Conservation (phyloP, 2,113 vertebrate genomes). For the Muntiacus reevesi region DNA sequence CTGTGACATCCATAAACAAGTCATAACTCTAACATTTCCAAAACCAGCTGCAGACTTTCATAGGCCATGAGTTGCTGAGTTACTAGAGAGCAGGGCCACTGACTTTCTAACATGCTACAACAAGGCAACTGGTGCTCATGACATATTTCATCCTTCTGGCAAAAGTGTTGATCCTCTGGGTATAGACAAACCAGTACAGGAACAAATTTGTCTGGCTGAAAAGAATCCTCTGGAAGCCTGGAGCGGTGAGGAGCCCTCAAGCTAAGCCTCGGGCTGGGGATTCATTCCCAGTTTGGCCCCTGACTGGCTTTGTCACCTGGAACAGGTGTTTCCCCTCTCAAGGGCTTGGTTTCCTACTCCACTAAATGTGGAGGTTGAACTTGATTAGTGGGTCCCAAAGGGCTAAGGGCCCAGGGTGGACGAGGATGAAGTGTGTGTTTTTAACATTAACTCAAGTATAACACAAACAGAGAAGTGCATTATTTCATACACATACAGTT, state of each 20-base stretch:
- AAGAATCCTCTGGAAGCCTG: neutral
- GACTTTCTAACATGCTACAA: neutral
- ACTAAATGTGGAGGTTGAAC: neutral
- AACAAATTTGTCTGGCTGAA: neutral
- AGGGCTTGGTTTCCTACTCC: neutral
- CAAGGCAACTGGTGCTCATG: neutral
- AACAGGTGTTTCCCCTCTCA: neutral
- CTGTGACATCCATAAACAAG: neutral
- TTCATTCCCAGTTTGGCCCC: neutral
- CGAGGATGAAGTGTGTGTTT: neutral
- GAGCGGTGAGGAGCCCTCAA: neutral
- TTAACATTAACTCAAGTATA: neutral
- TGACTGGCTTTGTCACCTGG: neutral
- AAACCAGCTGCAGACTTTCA: slow-evolving; percentile 41
- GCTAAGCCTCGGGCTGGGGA: neutral
- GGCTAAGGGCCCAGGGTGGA: neutral
- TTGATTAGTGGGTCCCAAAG: neutral
- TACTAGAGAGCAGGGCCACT: slow-evolving; percentile 31
- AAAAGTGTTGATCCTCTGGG: neutral
- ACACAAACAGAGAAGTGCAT: neutral
- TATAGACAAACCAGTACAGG: neutral
- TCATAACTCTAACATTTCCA: neutral
- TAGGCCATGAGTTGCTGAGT: neutral
- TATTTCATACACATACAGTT: neutral
- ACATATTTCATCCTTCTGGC: neutral